Conservation (phyloP, 2,888 invertebrate species). For the Dicranocentrus wangi region DNA sequence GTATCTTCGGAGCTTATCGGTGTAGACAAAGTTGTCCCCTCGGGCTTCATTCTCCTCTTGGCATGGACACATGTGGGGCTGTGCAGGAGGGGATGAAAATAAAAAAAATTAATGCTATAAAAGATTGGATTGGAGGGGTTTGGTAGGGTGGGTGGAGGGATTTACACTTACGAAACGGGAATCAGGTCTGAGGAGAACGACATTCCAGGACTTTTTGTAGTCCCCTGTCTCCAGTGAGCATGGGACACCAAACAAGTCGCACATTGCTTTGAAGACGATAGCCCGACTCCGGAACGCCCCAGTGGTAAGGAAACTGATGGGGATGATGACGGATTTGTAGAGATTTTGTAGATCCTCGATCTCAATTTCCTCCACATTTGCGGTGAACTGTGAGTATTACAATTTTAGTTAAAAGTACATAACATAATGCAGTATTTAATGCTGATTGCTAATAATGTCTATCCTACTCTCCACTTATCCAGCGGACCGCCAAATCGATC, state of each 20-base stretch:
- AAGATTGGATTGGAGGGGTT: no score
- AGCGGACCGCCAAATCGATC: constrained; percentile 67
- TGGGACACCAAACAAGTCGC: constrained; percentile 80
- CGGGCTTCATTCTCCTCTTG: constrained; percentile 32
- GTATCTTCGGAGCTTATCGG: constrained; percentile 64
- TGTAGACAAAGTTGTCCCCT: constrained; percentile 44
- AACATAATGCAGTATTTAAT: no score
- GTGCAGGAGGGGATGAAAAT: no score
- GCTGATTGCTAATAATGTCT: no score
- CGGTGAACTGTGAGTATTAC: constrained; percentile 53
- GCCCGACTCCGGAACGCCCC: constrained; percentile 75
- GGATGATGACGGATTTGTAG: constrained; percentile 64
- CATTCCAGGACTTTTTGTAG: constrained; percentile 80
- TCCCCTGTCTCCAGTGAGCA: constrained; percentile 78
- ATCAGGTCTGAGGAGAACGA: constrained; percentile 77
- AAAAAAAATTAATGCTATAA: no score
- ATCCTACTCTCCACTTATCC: constrained; percentile 68
- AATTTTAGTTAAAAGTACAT: no score
- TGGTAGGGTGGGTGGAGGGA: no score
- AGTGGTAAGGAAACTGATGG: constrained; percentile 65
- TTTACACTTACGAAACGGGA: constrained; percentile 32
- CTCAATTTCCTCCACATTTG: constrained; percentile 68
- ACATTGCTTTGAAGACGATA: constrained; percentile 80
- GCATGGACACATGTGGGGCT: constrained; percentile 38
- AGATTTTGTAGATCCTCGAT: constrained; percentile 67